A percentile compares a stretch with the other conserved stretches of the same genome.
Conservation (phyloP, 2,113 vertebrate species). For the Agapornis roseicollis region DNA sequence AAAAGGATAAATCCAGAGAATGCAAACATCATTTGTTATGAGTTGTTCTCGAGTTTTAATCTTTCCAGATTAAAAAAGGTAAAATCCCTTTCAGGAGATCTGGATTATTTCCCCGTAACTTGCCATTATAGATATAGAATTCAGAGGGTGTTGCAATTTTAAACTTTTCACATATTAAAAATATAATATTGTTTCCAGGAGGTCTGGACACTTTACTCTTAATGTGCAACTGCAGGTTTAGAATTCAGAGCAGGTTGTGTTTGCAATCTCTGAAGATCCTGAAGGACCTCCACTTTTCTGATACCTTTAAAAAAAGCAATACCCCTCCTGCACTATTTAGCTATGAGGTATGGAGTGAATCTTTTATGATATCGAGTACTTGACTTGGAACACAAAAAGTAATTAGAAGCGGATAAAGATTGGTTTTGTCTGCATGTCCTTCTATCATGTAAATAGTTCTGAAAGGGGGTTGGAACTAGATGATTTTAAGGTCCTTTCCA, state of each 20-base stretch:
- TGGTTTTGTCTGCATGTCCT: background rate
- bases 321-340: background rate
- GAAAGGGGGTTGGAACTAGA: background rate
- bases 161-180: background rate
- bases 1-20: background rate
- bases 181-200: background rate
- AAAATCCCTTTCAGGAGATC: background rate
- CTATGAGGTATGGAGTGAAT: background rate
- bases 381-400: background rate
- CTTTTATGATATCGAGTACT: background rate
- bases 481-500: background rate
- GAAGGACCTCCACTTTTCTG: background rate
- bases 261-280: background rate
- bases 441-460: background rate
- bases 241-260: background rate
- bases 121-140: background rate
- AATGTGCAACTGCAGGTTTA: background rate
- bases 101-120: background rate
- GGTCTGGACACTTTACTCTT: background rate
- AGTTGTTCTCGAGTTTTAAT: background rate
- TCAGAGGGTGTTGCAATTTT: background rate
- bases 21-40: background rate
- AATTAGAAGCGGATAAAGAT: background rate
- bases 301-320: background rate
- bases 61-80: background rate